Base-by-base conservation (phyloP, 2,888 invertebrate genomes). In the Acronicta psi region DNA sequence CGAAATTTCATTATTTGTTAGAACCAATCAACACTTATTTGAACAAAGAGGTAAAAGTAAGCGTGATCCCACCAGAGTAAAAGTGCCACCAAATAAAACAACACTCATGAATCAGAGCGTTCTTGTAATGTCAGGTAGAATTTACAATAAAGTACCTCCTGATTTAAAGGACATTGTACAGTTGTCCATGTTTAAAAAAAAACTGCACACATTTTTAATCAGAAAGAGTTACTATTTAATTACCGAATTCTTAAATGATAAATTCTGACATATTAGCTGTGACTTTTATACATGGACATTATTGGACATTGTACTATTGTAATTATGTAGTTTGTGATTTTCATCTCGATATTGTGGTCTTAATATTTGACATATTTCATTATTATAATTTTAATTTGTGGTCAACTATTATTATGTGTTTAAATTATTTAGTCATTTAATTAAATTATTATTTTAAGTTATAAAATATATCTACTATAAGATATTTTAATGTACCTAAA, bases 241-340 rank as follows among this genome's bases (percentile, higher is more conserved):
- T n/a, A 36, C 13, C n/a, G 13, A 37, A 37, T 37, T 37, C 14
- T 37, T 37, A 37, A 37, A n/a, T 37, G 37, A 37, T 37, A 37
- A 14, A n/a, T n/a, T n/a, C n/a, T n/a, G n/a, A n/a, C n/a, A n/a
- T n/a, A n/a, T n/a, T n/a, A n/a, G n/a, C n/a, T n/a, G n/a, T n/a
- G n/a, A n/a, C n/a, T n/a, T n/a, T n/a, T n/a, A n/a, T n/a, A n/a
- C n/a, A n/a, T n/a, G n/a, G n/a, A n/a, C n/a, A n/a, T n/a, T n/a
- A n/a, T n/a, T n/a, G n/a, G n/a, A n/a, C n/a, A n/a, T n/a, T n/a
- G n/a, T n/a, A n/a, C n/a, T n/a, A n/a, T n/a, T n/a, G n/a, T n/a
- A n/a, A n/a, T n/a, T n/a, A n/a, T n/a, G n/a, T n/a, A n/a, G n/a
- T n/a, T n/a, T n/a, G n/a, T n/a, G n/a, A n/a, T n/a, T n/a, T n/a